Base-by-base conservation (phyloP, 2,797 vertebrate genomes). In the Pogonophryne albipinna region DNA sequence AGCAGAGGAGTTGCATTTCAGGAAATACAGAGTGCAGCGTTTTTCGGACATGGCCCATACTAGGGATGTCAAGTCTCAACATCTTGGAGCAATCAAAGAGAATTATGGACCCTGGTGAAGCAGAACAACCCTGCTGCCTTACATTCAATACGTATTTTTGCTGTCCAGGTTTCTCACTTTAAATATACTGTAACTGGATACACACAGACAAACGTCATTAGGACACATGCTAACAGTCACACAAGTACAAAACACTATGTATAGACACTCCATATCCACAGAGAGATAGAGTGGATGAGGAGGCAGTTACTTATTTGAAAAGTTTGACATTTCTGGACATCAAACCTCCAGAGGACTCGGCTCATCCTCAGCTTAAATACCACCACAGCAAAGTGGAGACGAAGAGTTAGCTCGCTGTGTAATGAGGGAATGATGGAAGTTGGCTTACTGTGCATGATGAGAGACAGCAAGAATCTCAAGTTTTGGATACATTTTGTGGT, bases 361-460 rank as follows among this genome's bases (percentile, higher is more conserved):
- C 56, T 59, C 67, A 79, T 81, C 66, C 69, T 34, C 58, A 23
- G 59, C 77, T 79, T 68, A 66, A 84, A 84, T 80, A 77, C 52
- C 75, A 74, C 49, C 38, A 76, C 4, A 69, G 67, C 49, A 63
- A 76, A 85, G 59, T 58, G 58, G 9, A 74, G 59, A 44, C 55
- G 52, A 67, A 74, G 70, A 78, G 62, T 82, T 68, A 15, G 61
- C 74, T 83, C 4, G 15, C 68, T 64, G 78, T 82, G 58, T 87
- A 89, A 87, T 77, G 77, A 87, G 76, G 72, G 63, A 72, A 71
- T 49, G 83, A 82, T 70, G 68, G 78, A 68, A 70, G 63, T 8
- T 1, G 19, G 19, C 31, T 42, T 38, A 23, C 64, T 71, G 64
- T 61, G 47, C 51, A 20, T 45, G 76, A 75, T 74, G 61, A 87